Conservation (phyloP, 1,140 invertebrate species). For the Lineus longissimus region DNA sequence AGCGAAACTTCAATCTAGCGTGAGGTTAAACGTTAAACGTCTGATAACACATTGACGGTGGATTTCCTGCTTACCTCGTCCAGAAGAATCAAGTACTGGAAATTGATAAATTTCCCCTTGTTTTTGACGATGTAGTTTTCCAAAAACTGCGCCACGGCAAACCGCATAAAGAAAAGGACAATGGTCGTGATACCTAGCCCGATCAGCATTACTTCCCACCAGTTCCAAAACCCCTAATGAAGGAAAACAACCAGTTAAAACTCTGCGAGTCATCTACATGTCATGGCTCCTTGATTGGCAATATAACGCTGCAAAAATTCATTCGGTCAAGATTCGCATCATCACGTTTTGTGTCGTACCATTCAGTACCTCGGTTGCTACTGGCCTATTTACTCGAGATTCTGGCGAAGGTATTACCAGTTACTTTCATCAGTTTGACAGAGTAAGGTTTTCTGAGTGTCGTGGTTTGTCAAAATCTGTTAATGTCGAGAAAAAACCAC, state of each 20-base stretch:
- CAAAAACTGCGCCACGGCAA: neutral
- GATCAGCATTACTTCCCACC: neutral
- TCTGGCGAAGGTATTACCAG: too few relatives aligned
- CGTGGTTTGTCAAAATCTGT: too few relatives aligned
- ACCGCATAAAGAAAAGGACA: neutral
- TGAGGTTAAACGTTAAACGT: too few relatives aligned
- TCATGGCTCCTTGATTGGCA: neutral
- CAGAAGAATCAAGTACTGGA: neutral
- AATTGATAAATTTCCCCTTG: neutral
- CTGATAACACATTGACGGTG: too few relatives aligned
- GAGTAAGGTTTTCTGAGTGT: too few relatives aligned
- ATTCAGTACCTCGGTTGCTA: conserved; percentile 22
- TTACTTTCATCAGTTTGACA: too few relatives aligned
- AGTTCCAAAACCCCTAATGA: neutral
- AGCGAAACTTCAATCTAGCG: too few relatives aligned
- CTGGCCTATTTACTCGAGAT: conserved; percentile 30
- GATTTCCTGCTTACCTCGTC: conserved; percentile 11
- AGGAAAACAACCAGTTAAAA: neutral
- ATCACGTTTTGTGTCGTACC: neutral
- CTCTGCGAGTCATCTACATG: neutral
- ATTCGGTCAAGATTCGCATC: neutral
- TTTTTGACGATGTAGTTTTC: neutral
- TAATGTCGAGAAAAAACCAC: too few relatives aligned
- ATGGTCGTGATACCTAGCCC: neutral
- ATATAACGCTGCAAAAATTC: neutral